Base-by-base conservation (phyloP, 1,140 invertebrate species). In the Apolygus lucorum region DNA sequence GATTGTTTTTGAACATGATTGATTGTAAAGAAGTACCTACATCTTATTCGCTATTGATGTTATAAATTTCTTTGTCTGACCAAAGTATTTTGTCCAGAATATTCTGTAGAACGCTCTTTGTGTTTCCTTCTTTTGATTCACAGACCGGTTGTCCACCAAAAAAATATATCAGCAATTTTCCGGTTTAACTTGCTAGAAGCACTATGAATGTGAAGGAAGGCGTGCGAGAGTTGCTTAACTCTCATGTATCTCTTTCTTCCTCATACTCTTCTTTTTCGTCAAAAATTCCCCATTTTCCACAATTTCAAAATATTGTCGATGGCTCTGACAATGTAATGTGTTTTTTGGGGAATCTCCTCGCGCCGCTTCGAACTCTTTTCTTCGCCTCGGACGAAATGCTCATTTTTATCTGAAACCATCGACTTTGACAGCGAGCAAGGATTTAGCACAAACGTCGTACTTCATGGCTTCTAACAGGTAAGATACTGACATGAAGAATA, bases 401-500 rank as follows among this genome's bases (percentile, higher is more conserved):
- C n/a, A n/a, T 42, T 17, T 42, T 17, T 42, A 42, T 17, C 17
- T 42, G 34, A n/a, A n/a, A n/a, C n/a, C n/a, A n/a, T n/a, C n/a
- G n/a, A 4, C 34, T 8, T 42, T 42, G 17, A 42, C 85, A 95
- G 93, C 92, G 62, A 90, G 89, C 76, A 97, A 96, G 82, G 95
- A 98, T 80, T 83, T 98, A 73, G 93, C 95, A 34, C 93, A 98
- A 81, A 96, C 94, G 42, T 96, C 95, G 0, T 98, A 98, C 83
- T 96, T 96, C 79, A 92, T 98, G 89, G 95, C 96, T 72, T 97
- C 95, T 52, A 98, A 97, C 82, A 93, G 90, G 90, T 92, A 81
- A 77, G 54, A 42, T 8, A 42, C 17, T 42, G 4, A 42, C 34
- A 42, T 42, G 4, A n/a, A n/a, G n/a, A n/a, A n/a, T n/a, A n/a